phyloP scores from a whole-genome alignment of 2,888 invertebrate genomes.

The Patella pellucida region DNA sequence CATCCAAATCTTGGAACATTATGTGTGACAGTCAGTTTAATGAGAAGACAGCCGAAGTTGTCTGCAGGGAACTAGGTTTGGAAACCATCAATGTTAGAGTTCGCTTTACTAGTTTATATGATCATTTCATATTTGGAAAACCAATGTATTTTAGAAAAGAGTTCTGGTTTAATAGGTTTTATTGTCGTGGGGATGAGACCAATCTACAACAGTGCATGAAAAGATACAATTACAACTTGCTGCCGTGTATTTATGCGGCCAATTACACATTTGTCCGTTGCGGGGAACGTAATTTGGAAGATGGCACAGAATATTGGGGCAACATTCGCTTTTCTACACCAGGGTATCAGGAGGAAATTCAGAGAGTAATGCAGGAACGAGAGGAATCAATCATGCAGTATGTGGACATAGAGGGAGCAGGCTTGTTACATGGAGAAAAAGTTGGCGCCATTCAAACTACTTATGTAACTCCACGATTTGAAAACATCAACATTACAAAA shows the following conservation, averaged over 20 bases:
- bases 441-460: constrained; percentile 91
- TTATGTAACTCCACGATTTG: constrained; percentile 87
- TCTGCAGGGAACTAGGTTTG: constrained; percentile 92
- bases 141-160: constrained; percentile 67
- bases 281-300: constrained; percentile 73
- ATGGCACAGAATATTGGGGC: constrained; percentile 81
- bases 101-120: constrained; percentile 75
- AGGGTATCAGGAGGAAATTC: constrained; percentile 86
- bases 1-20: constrained; percentile 96
- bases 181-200: constrained; percentile 70
- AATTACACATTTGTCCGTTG: constrained; percentile 93
- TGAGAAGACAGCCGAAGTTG: constrained; percentile 95
- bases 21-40: constrained; percentile 96
- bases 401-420: constrained; percentile 89
- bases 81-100: constrained; percentile 91
- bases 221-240: constrained; percentile 85
- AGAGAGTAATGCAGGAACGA: constrained; percentile 40
- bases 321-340: constrained; percentile 92
- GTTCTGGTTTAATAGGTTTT: constrained; percentile 67
- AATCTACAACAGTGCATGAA: constrained; percentile 76
- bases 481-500: constrained; percentile 83
- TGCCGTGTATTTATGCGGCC: constrained; percentile 82
- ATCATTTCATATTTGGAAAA: constrained; percentile 65
- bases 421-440: constrained; percentile 94
- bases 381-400: constrained; percentile 83